Evolutionary conservation across 2,888 invertebrate genomes (phyloP).

Genomic region (Drosophila phalerata): DNA sequence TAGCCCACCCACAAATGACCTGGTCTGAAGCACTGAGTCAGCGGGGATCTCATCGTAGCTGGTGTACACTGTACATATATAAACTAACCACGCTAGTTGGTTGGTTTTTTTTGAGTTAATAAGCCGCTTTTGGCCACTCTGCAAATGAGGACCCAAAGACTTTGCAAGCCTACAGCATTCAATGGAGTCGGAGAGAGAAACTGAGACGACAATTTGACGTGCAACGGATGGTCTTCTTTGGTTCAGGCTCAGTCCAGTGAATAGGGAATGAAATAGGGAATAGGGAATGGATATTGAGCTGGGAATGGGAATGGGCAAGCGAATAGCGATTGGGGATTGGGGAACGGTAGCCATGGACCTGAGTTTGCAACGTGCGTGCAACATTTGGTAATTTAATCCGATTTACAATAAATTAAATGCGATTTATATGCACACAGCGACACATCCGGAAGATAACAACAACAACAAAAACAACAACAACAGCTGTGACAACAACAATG

Average conservation of each 20-base stretch:
- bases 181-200: neutral
- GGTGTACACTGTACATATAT: neutral
- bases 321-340: neutral
- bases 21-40: constrained; percentile 3
- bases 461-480: constrained; percentile 46
- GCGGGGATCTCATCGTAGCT: constrained; percentile 3
- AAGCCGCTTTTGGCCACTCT: constrained; percentile 69
- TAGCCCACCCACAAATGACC: constrained; percentile 18
- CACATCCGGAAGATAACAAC: constrained; percentile 78
- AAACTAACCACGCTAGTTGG: neutral
- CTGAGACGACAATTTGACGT: constrained; percentile 25
- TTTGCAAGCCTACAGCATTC: constrained; percentile 19
- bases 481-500: constrained; percentile 24
- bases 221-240: neutral
- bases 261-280: neutral
- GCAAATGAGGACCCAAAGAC: constrained; percentile 29
- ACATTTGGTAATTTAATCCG: constrained; percentile 84
- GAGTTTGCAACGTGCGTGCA: constrained; percentile 64
- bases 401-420: constrained; percentile 84
- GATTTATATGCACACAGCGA: constrained; percentile 81
- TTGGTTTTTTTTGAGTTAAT: constrained; percentile 57
- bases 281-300: neutral
- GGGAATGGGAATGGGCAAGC: neutral
- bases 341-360: constrained; percentile 5
- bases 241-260: neutral